These are phyloP conservation scores for Meloidogyne floridensis DNA, from an alignment of 1,140 invertebrate genomes.

Conservation along the genomic window DNA sequence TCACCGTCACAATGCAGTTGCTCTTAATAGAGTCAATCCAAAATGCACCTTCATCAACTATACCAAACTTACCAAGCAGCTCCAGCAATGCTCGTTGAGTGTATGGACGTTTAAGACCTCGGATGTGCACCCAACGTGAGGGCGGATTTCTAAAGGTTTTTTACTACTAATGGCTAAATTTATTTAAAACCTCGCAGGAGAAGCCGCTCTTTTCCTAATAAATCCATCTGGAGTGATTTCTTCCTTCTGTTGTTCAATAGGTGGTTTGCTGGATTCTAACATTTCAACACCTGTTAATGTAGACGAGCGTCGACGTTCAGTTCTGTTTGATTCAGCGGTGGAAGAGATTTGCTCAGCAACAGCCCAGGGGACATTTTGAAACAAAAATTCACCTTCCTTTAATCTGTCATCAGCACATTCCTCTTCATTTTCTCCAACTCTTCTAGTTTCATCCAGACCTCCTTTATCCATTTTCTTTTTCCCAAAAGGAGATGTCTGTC, in stretches of 20 bases:
- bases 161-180: neutral
- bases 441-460: neutral
- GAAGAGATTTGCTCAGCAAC: neutral
- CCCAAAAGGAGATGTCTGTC: neutral
- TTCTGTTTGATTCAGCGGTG: conserved; percentile 17
- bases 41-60: conserved; percentile 41
- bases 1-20: conserved; percentile 56
- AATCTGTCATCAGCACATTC: neutral
- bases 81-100: conserved; percentile 36
- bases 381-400: neutral
- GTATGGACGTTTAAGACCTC: conserved; percentile 53
- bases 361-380: neutral
- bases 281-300: neutral
- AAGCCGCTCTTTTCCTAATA: conserved; percentile 28
- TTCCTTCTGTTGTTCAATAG: conserved; percentile 7
- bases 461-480: neutral
- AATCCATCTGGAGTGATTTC: conserved; percentile 34
- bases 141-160: conserved; percentile 38
- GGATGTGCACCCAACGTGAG: conserved; percentile 44
- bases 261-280: conserved; percentile 22
- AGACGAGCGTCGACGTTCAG: neutral
- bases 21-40: conserved; percentile 60
- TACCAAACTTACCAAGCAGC: conserved; percentile 46
- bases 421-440: neutral
- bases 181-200: conserved; percentile 36